A percentile compares a stretch with the other conserved stretches of the same genome.
phyloP scores from a whole-genome alignment of 2,888 invertebrate species.

The Conchocele bisecta region DNA sequence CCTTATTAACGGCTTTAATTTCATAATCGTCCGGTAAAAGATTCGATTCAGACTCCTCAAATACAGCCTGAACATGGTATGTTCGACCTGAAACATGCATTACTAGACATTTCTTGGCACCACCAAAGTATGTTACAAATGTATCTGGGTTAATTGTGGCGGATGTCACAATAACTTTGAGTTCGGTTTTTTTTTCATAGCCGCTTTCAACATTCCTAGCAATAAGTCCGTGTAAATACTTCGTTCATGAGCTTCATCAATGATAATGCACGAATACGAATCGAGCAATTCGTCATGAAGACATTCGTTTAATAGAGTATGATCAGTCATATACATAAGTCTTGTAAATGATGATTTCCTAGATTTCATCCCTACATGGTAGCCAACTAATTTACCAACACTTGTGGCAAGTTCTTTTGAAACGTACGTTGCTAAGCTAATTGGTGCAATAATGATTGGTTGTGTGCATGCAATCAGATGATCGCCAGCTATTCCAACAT shows the following conservation, averaged over 20 bases:
- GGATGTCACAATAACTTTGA: constrained; percentile 79
- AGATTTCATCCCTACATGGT: constrained; percentile 66
- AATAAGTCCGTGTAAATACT: constrained; percentile 80
- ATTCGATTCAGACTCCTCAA: constrained; percentile 30
- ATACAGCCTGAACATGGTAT: constrained; percentile 79
- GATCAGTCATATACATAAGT: constrained; percentile 80
- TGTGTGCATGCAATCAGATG: constrained; percentile 79
- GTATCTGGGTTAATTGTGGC: constrained; percentile 79
- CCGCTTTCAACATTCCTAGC: constrained; percentile 77
- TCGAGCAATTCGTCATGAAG: constrained; percentile 66
- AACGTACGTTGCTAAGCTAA: constrained; percentile 76
- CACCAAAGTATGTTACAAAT: constrained; percentile 75
- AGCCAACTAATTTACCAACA: constrained; percentile 73
- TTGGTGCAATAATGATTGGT: constrained; percentile 80
- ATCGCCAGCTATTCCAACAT: constrained; percentile 59
- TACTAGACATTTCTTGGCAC: constrained; percentile 54
- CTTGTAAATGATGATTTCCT: constrained; percentile 58
- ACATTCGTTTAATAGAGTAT: constrained; percentile 76
- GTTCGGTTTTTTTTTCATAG: constrained; percentile 66
- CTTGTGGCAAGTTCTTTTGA: constrained; percentile 70
- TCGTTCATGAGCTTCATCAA: constrained; percentile 82
- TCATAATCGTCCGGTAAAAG: constrained; percentile 58
- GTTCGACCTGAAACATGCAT: constrained; percentile 76
- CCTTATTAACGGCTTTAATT: constrained; percentile 68
- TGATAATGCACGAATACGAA: constrained; percentile 66